Evolutionary conservation across 92 coral and sea anemone genomes (phyloP).

Genomic region (Paragorgia papillata): DNA sequence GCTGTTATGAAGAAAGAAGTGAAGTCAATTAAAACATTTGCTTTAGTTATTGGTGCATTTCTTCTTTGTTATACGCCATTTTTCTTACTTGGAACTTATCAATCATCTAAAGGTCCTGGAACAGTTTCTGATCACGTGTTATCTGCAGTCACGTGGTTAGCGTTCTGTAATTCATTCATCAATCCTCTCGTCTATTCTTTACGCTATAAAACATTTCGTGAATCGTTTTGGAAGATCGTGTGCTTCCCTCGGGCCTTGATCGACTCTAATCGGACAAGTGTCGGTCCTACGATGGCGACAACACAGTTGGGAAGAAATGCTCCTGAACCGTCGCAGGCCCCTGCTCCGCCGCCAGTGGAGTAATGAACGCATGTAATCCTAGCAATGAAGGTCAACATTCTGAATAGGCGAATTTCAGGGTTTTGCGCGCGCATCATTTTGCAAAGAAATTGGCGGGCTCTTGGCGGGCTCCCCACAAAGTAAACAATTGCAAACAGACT

Average conservation of each 20-base stretch:
- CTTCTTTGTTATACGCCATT: conserved; percentile 81
- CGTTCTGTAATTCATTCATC: conserved; percentile 82
- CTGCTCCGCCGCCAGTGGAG: too few species aligned
- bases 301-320: neutral
- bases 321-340: too few species aligned
- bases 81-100: conserved; percentile 74
- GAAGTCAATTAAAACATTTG: conserved; percentile 78
- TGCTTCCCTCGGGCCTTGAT: conserved; percentile 7
- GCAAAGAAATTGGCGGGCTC: too few species aligned
- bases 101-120: conserved; percentile 60
- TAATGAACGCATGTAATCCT: too few species aligned
- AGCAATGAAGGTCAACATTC: too few species aligned
- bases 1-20: conserved; percentile 65
- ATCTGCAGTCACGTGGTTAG: conserved; percentile 73
- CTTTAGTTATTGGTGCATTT: conserved; percentile 75
- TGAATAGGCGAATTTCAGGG: too few species aligned
- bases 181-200: conserved; percentile 83
- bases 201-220: conserved; percentile 73
- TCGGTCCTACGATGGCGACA: neutral
- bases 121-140: conserved; percentile 56
- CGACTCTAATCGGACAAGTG: neutral
- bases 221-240: conserved; percentile 67
- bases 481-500: too few species aligned
- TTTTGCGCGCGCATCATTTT: too few species aligned
- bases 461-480: too few species aligned